These are phyloP conservation scores for Epinephelus lanceolatus DNA, from an alignment of 2,113 vertebrate species.

Conservation along the genomic window DNA sequence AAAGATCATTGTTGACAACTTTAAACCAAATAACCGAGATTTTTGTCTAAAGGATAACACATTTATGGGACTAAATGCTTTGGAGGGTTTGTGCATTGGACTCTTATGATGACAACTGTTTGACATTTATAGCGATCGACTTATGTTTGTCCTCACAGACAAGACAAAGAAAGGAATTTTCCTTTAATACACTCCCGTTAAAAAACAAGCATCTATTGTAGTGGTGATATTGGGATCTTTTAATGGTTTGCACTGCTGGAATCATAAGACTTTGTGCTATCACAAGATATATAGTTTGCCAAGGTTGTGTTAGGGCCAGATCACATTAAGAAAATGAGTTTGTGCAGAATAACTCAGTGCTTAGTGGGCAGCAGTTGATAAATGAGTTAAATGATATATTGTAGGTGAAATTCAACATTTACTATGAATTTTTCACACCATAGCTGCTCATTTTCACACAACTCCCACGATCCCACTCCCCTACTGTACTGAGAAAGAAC, in stretches of 20 bases:
- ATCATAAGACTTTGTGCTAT: background rate
- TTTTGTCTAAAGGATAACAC: too few species aligned
- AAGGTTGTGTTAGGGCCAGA: background rate
- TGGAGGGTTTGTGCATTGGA: too few species aligned
- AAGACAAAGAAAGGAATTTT: too few species aligned
- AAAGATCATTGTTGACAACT: too few species aligned
- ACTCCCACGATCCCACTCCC: background rate
- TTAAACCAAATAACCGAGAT: too few species aligned
- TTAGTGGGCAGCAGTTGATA: background rate
- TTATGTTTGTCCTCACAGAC: background rate
- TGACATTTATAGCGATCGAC: background rate
- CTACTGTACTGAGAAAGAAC: background rate
- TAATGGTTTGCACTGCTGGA: background rate
- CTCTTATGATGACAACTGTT: background rate
- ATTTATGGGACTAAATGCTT: too few species aligned
- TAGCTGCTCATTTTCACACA: conserved; percentile 11
- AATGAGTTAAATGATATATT: background rate
- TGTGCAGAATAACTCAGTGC: background rate
- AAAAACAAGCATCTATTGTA: background rate
- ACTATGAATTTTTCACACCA: conserved; percentile 12
- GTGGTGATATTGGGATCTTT: background rate
- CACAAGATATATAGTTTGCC: background rate
- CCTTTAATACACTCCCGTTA: background rate
- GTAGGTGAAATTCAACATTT: background rate
- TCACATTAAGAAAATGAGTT: background rate